Conservation (phyloP, 2,888 invertebrate genomes). For the Desoria tigrina region DNA sequence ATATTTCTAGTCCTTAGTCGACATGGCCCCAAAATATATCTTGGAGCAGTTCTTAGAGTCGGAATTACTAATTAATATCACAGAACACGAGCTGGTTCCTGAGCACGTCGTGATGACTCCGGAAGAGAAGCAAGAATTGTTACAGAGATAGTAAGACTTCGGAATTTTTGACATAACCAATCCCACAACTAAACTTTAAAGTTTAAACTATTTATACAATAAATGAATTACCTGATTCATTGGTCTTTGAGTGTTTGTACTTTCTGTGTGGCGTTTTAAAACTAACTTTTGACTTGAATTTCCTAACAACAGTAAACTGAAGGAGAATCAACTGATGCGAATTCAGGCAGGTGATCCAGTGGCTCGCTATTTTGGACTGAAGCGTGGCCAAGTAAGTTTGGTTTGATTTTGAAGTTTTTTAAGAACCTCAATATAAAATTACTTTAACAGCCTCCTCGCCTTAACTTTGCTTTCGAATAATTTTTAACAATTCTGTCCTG, state of each 20-base stretch:
- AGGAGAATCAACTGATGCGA: constrained; percentile 98
- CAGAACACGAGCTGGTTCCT: constrained; percentile 96
- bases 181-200: neutral
- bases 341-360: constrained; percentile 99
- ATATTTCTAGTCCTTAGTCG: constrained; percentile 76
- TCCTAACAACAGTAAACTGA: constrained; percentile 72
- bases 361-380: constrained; percentile 95
- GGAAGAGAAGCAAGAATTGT: constrained; percentile 94
- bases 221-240: too few relatives aligned
- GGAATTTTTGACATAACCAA: constrained; percentile 13
- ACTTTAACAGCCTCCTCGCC: too few relatives aligned
- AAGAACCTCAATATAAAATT: too few relatives aligned
- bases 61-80: constrained; percentile 94
- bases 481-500: neutral
- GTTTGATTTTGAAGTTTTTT: neutral
- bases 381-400: constrained; percentile 83
- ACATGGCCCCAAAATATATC: constrained; percentile 99
- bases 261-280: neutral
- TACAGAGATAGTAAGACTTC: constrained; percentile 85
- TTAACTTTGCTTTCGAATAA: neutral
- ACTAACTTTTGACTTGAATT: neutral
- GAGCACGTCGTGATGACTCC: constrained; percentile 98
- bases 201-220: neutral
- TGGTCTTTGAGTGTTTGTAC: too few relatives aligned
- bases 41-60: constrained; percentile 93